Base-by-base conservation (phyloP, 2,888 invertebrate species). In the Alloscopus bannaensis region DNA sequence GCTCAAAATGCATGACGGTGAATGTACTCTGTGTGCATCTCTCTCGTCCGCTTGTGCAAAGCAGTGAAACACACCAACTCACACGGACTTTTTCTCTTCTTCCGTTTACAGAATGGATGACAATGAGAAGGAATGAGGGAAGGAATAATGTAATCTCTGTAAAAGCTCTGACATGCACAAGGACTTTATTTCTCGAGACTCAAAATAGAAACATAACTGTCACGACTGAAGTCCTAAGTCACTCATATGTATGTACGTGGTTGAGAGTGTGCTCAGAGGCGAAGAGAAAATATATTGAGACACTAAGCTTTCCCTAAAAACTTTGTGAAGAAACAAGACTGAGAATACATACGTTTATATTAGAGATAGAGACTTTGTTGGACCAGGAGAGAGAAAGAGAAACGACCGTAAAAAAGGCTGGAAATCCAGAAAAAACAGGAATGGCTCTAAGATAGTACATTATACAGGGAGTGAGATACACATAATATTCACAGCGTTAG, bases 161-260 rank as follows among this genome's bases (percentile, higher is more conserved):
- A 66, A 65, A 29, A 65, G 47, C 59, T 71, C 64, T 71, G 78
- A 70, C 71, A 71, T 70, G 78, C 65, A 71, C 78, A 71, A 71
- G 57, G 65, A 78, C 69, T 62, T 57, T 57, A 71, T 70, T 70
- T 66, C n/a, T n/a, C n/a, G 45, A 57, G 71, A 59, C 70, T 70
- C 70, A 71, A 78, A n/a, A 78, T 78, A 66, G 71, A 71, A 71
- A 78, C 78, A 70, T 52, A 64, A 70, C 70, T 78, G 77, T 70
- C 78, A 71, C 78, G 64, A 28, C 29, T 64, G 64, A 70, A n/a
- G 70, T 50, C 57, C 24, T 36, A 52, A 76, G 69, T 45, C 62
- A 68, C 55, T 50, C 75, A 66, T 42, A 75, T 31, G 52, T 31
- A 57, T 69, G 24, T 52, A 52, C 4, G 36, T 18, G 50, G 50